Conservation (phyloP, 2,797 vertebrate genomes). For the Tachyglossus aculeatus region DNA sequence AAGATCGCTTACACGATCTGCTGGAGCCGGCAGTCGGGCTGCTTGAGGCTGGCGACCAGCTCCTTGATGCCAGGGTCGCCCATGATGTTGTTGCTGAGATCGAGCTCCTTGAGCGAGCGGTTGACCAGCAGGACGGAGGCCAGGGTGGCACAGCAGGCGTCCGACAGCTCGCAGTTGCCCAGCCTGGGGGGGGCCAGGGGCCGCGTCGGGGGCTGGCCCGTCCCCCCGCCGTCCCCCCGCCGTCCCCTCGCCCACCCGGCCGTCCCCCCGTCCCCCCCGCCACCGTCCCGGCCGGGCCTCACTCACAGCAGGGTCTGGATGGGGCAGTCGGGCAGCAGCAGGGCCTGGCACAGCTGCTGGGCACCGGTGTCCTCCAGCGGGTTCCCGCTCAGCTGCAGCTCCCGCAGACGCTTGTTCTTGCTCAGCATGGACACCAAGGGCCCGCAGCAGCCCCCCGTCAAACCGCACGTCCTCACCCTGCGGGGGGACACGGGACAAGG, state of each 20-base stretch:
- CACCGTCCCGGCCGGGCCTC: neutral
- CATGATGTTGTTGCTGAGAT: conserved; percentile 84
- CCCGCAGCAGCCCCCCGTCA: conserved; percentile 77
- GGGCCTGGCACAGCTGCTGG: conserved; percentile 70
- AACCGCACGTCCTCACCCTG: conserved; percentile 76
- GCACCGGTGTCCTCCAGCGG: conserved; percentile 77
- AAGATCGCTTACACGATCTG: conserved; percentile 87
- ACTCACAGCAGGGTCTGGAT: conserved; percentile 81
- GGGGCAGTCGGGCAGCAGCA: conserved; percentile 73
- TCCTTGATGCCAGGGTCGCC: conserved; percentile 74
- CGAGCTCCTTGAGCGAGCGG: conserved; percentile 75
- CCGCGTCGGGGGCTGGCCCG: fast-evolving
- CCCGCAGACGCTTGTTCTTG: conserved; percentile 65
- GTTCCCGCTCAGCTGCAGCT: conserved; percentile 77
- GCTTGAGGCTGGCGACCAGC: conserved; percentile 77
- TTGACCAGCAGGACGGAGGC: conserved; percentile 71
- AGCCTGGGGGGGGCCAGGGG: conserved; percentile 68
- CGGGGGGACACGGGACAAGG: neutral
- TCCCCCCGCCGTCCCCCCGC: fast-evolving
- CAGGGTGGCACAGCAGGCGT: conserved; percentile 72
- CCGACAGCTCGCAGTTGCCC: conserved; percentile 77
- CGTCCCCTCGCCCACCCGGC: fast-evolving
- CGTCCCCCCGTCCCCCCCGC: fast-evolving
- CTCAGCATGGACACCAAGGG: conserved; percentile 71
- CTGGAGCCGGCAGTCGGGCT: conserved; percentile 78